Evolutionary conservation across 2,888 invertebrate genomes (phyloP).

Genomic region (Vesta saturnalis): DNA sequence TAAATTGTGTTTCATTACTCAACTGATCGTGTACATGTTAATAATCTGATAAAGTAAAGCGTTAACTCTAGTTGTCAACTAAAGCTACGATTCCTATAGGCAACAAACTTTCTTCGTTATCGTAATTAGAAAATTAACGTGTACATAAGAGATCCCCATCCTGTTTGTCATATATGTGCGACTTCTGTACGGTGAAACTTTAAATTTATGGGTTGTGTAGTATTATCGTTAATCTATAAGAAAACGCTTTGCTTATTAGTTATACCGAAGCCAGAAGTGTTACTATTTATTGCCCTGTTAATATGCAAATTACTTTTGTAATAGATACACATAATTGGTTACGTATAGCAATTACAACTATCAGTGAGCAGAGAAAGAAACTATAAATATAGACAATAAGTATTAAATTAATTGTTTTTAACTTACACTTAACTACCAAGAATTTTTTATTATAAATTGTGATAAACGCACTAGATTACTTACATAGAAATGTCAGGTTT

Average conservation of each 20-base stretch:
- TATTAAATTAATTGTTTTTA: no score
- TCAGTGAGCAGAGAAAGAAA: not conserved
- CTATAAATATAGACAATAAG: no score
- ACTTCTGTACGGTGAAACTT: constrained; percentile 11
- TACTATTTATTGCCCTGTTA: constrained; percentile 8
- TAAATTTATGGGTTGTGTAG: not conserved
- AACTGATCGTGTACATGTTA: no score
- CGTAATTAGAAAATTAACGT: constrained; percentile 13
- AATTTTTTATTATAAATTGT: no score
- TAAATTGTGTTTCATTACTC: no score
- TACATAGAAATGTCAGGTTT: no score
- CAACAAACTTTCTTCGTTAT: constrained; percentile 10
- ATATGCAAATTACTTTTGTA: constrained; percentile 14
- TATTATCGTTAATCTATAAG: constrained; percentile 5
- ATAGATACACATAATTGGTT: constrained; percentile 6
- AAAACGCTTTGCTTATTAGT: constrained; percentile 6
- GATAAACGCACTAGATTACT: no score
- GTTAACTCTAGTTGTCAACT: not conserved
- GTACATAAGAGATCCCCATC: constrained; percentile 1
- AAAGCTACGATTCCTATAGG: not conserved
- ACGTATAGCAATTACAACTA: constrained; percentile 12
- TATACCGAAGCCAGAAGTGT: constrained; percentile 6
- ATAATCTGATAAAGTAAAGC: not conserved
- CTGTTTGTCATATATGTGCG: constrained; percentile 1
- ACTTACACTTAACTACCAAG: no score